These are phyloP conservation scores for Sapayoa aenigma DNA, from an alignment of 2,113 vertebrate species.

Conservation along the genomic window DNA sequence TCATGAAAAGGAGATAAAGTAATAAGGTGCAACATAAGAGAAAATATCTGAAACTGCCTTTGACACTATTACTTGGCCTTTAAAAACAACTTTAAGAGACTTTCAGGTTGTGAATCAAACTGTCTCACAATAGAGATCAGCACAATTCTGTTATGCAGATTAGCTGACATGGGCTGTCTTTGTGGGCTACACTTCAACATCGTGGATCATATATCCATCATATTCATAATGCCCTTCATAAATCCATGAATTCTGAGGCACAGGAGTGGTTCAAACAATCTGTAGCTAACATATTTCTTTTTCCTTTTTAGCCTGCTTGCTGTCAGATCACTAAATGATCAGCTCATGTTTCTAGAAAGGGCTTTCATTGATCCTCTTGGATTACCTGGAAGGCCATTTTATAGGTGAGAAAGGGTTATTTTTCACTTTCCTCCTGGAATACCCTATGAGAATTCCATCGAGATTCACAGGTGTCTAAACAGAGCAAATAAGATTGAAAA, in stretches of 20 bases:
- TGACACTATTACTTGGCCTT: neutral
- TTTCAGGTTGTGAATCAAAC: neutral
- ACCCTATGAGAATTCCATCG: neutral
- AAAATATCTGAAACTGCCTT: neutral
- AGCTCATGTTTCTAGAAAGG: constrained; percentile 92
- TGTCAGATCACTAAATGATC: constrained; percentile 86
- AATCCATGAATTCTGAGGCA: neutral
- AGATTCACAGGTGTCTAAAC: neutral
- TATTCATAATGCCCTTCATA: neutral
- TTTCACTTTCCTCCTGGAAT: neutral
- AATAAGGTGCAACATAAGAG: neutral
- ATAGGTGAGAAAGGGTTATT: constrained; percentile 78
- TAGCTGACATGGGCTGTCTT: neutral
- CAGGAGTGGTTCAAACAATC: neutral
- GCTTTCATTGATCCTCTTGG: constrained; percentile 93
- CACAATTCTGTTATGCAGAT: neutral
- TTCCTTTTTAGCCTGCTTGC: constrained; percentile 54
- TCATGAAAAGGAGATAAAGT: neutral
- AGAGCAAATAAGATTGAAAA: no score
- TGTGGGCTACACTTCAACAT: neutral
- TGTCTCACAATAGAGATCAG: neutral
- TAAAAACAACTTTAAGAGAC: neutral
- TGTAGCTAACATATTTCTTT: neutral
- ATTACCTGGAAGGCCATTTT: constrained; percentile 89
- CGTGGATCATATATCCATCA: neutral